Base-by-base conservation (phyloP, 2,113 vertebrate species). In the Lutjanus erythropterus region DNA sequence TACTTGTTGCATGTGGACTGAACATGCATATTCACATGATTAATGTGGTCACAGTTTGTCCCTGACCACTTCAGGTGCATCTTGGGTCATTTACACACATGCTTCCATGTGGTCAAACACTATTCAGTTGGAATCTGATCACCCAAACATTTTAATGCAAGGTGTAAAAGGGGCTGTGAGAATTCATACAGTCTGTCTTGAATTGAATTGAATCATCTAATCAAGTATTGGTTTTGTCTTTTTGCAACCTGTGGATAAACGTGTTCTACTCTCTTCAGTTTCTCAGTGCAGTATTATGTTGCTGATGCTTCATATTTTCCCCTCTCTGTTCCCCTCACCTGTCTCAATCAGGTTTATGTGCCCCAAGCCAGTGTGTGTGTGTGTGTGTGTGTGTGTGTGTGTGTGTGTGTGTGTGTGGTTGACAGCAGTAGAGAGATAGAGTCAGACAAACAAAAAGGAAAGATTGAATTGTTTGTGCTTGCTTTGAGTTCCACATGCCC, bases 291-390 rank as follows among this genome's bases (percentile, higher is more conserved):
- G 21, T 46, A 0, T 16, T 33, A 16, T 76, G 52, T 65, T 68
- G 58, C 76, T 86, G 78, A 87, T 53, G 52, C 52, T 75, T 81
- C 71, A 65, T 71, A 65, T 84, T 81, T 84, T 37, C 62, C 11
- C 41, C 42, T 49, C 35, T 73, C n/a, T 67, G 35, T 77, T 19
- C 18, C 41, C 41, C 16, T 61, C 68, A 73, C 19, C 69, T 71
- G 69, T 80, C 33, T 67, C 62, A 81, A 61, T 83, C 31, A 50
- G n/a, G 21, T 71, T 61, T 72, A 10, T 72, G 50, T 83, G 71
- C 19, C 71, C 61, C 4, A 60, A 42, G 55, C 69, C 25, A 21
- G n/a, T 41, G 1, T 75, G 27, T 60, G 37, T 58, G 39, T 44
- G 72, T 58, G 33, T 35, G 74, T 31, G 65, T 7, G 52, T 10